Evolutionary conservation across 2,888 invertebrate species (phyloP).

Genomic region (Serripes groenlandicus): DNA sequence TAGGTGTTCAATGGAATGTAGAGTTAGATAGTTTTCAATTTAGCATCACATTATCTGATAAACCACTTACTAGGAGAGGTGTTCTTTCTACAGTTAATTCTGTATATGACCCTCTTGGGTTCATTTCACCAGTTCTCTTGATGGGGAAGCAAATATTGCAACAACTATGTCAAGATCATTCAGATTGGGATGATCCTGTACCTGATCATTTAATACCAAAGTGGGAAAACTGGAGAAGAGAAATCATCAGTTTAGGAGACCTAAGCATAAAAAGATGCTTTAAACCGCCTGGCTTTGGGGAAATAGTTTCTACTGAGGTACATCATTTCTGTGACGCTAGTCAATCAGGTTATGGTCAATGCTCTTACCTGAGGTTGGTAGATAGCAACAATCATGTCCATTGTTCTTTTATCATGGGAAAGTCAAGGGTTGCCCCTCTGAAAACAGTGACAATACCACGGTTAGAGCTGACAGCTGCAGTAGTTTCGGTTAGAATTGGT

Average conservation of each 20-base stretch:
- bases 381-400: background rate
- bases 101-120: slow-evolving; percentile 62
- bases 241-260: background rate
- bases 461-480: slow-evolving; percentile 65
- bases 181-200: slow-evolving; percentile 63
- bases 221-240: slow-evolving; percentile 49
- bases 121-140: slow-evolving; percentile 60
- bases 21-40: slow-evolving; percentile 58
- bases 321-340: slow-evolving; percentile 64
- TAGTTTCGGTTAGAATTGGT: background rate
- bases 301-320: slow-evolving; percentile 10
- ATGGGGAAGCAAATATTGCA: slow-evolving; percentile 62
- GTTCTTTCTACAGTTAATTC: slow-evolving; percentile 56
- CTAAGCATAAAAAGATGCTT: slow-evolving; percentile 33
- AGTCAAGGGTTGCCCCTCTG: slow-evolving; percentile 22
- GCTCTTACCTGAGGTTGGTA: slow-evolving; percentile 41
- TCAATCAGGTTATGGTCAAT: slow-evolving; percentile 46
- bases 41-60: slow-evolving; percentile 32
- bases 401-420: slow-evolving; percentile 21
- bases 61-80: slow-evolving; percentile 40
- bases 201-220: slow-evolving; percentile 20
- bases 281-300: slow-evolving; percentile 30
- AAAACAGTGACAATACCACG: slow-evolving; percentile 65
- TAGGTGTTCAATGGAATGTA: slow-evolving; percentile 60
- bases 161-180: slow-evolving; percentile 43